Evolutionary conservation across 2,797 vertebrate species (phyloP).

Genomic region (Eulemur rubriventer): DNA sequence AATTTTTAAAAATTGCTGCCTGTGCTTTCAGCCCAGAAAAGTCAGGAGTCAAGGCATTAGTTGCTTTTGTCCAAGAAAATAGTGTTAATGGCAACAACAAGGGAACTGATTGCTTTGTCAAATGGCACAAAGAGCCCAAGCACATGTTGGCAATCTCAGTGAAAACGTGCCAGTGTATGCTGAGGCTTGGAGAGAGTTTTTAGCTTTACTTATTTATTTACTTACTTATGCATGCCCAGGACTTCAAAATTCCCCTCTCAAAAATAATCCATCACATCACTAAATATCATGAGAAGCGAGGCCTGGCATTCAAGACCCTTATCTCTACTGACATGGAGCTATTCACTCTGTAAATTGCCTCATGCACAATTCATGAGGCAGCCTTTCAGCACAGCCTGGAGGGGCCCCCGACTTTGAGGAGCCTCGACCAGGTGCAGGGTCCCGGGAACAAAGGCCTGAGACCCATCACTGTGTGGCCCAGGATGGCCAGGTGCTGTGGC

Average conservation of each 20-base stretch:
- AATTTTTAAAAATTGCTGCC: neutral
- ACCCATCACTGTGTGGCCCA: neutral
- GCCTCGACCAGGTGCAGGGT: neutral
- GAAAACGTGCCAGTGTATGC: rapidly evolving
- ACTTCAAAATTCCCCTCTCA: neutral
- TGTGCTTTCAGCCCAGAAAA: neutral
- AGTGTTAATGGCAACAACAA: neutral
- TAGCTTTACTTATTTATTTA: neutral
- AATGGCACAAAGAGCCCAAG: neutral
- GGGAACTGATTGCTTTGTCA: neutral
- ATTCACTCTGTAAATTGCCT: neutral
- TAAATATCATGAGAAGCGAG: neutral
- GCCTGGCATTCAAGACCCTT: neutral
- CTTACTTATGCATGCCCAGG: neutral
- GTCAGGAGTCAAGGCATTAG: neutral
- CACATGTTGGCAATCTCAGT: rapidly evolving
- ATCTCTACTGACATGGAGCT: neutral
- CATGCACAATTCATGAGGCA: neutral
- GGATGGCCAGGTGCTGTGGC: neutral
- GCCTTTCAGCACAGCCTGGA: neutral
- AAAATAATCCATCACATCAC: neutral
- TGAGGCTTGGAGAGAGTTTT: neutral
- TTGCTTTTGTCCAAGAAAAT: neutral
- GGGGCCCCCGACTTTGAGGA: neutral
- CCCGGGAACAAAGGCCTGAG: neutral